Evolutionary conservation across 92 coral and sea anemone species (phyloP), one percentile per base, ranked within the genome.

Genomic region (Montipora capitata): DNA sequence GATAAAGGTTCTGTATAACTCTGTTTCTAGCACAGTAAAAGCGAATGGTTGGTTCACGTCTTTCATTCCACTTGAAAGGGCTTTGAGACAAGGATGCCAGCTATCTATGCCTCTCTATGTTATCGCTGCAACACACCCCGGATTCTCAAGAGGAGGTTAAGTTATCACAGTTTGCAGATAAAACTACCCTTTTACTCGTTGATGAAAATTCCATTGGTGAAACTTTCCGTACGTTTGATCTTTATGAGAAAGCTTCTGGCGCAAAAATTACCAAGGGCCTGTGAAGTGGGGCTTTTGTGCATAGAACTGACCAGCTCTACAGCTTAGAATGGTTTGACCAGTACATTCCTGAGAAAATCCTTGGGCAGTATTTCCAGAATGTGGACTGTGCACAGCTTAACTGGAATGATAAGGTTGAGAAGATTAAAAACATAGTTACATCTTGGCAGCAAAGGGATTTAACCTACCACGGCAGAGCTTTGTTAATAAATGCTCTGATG

Each of bases 11-110:
- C 13, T 79, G 5, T 79, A 79, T 27, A 14, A 61, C 40, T 78
- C 72, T 16, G 72, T 41, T 9, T 41, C 54, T 2, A 62, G 40
- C 16, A 40, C 83, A 6, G 57, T 78, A 0, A 78, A 78, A 62
- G 39, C 18, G n/a, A 78, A 78, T 39, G 83, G 83, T n/a, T 78
- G 72, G 72, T 59, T 78, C 16, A 61, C 71, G 4, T 38, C 83
- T 10, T 78, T 78, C 10, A 62, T 79, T 2, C 8, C 2, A 0
- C 12, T 79, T 4, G 73, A 62, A 17, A 14, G 83, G 10, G 83
- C 72, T 12, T 56, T 63, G 35, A 27, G 35, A 27, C 35, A 27
- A 27, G 35, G 35, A 27, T 27, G 35, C 35, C 35, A 27, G 35
- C 78, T 74, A 2, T 45, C 59, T 8, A 45, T 74, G 78, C 78